Conservation (phyloP, 2,113 vertebrate genomes). For the Nibea albiflora region DNA sequence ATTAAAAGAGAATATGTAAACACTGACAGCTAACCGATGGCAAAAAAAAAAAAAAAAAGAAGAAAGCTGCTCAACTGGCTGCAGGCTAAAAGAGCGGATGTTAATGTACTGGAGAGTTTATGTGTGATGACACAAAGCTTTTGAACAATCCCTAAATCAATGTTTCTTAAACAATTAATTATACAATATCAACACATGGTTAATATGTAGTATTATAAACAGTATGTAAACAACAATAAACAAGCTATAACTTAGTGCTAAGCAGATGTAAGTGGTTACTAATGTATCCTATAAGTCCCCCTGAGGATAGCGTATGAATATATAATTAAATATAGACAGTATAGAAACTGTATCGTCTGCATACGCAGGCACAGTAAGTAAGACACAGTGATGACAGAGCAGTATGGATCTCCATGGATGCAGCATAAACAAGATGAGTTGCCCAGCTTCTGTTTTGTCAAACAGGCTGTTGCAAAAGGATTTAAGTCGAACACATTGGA, state of each 20-base stretch:
- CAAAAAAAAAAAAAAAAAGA: background rate
- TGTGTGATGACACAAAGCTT: background rate
- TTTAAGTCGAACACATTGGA: too few species aligned
- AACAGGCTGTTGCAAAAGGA: too few species aligned
- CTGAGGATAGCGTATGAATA: too few species aligned
- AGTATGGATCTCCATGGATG: too few species aligned
- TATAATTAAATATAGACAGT: too few species aligned
- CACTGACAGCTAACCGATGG: background rate
- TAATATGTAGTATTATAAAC: background rate
- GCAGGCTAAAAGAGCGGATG: background rate
- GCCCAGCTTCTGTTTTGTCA: too few species aligned
- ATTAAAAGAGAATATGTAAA: slow-evolving; percentile 16
- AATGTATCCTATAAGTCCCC: background rate
- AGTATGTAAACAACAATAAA: background rate
- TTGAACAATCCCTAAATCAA: background rate
- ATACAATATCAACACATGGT: background rate
- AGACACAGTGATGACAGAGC: background rate
- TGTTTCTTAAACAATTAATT: background rate
- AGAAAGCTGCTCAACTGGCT: background rate
- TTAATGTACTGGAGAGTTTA: background rate
- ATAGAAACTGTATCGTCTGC: background rate
- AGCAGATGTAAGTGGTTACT: background rate
- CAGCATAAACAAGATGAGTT: too few species aligned
- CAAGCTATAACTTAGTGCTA: background rate
- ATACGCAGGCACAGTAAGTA: background rate